Percentiles rank a stretch among this genome's conserved stretches.
Conservation (phyloP, 1,140 invertebrate genomes). For the Drosophila tristis region DNA sequence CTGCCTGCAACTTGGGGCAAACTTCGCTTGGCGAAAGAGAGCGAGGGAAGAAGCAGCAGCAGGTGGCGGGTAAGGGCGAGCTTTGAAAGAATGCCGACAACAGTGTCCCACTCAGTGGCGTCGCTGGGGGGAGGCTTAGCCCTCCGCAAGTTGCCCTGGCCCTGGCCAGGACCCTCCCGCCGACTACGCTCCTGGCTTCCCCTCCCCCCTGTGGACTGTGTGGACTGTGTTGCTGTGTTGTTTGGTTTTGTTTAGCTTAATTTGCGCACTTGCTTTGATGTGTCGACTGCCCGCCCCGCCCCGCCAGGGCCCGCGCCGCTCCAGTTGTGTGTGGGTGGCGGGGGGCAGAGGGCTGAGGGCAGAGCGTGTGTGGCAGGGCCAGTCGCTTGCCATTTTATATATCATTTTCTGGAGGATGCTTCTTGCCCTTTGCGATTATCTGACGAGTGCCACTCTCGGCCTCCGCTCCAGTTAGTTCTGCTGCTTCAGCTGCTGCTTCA, state of each 20-base stretch:
- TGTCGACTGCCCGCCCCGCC: too few species aligned
- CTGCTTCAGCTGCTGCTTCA: too few species aligned
- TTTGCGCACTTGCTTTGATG: constrained; percentile 79
- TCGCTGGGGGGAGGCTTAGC: background rate
- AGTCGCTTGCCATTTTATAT: constrained; percentile 41
- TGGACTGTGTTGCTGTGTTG: constrained; percentile 33
- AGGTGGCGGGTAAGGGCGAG: background rate
- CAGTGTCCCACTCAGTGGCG: constrained; percentile 31
- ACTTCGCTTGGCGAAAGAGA: constrained; percentile 21
- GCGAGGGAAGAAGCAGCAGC: background rate
- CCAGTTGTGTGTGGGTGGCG: too few species aligned
- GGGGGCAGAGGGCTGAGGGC: too few species aligned
- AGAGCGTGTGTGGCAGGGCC: background rate
- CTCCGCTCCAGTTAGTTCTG: constrained; percentile 31
- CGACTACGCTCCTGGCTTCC: constrained; percentile 7
- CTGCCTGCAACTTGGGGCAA: constrained; percentile 66
- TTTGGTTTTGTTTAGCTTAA: constrained; percentile 78
- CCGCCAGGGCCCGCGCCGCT: too few species aligned
- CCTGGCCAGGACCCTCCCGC: background rate
- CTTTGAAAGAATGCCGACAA: constrained; percentile 73
- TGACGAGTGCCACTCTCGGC: constrained; percentile 43
- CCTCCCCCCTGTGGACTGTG: constrained; percentile 6
- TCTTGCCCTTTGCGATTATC: constrained; percentile 50
- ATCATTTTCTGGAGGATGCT: constrained; percentile 41
- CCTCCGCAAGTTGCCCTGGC: too few species aligned